These are phyloP conservation scores for Limnephilus lunatus DNA, from an alignment of 2,888 invertebrate species.

Conservation along the genomic window DNA sequence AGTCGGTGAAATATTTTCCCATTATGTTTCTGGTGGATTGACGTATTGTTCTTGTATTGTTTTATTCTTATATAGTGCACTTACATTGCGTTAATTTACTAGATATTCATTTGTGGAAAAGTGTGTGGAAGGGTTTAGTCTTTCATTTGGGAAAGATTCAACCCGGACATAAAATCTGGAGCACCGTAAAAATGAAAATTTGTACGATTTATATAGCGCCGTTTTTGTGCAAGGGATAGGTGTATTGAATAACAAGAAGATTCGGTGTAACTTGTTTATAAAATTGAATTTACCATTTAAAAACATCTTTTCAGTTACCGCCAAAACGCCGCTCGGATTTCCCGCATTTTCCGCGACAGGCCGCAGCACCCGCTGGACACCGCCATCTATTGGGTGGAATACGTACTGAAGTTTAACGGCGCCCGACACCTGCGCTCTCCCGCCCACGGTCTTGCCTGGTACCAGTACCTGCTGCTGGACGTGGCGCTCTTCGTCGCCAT, in stretches of 20 bases:
- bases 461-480: slow-evolving; percentile 75
- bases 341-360: slow-evolving; percentile 77
- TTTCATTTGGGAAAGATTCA: no score
- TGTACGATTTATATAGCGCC: no score
- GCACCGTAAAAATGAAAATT: no score
- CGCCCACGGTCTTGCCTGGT: slow-evolving; percentile 73
- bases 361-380: slow-evolving; percentile 79
- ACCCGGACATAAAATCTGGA: no score
- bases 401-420: slow-evolving; percentile 79
- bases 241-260: background rate
- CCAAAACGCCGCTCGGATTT: slow-evolving; percentile 73
- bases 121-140: no score
- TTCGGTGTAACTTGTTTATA: background rate
- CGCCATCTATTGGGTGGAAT: slow-evolving; percentile 82
- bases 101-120: no score
- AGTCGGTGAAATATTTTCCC: no score
- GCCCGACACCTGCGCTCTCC: slow-evolving; percentile 76
- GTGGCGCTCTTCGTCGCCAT: slow-evolving; percentile 67
- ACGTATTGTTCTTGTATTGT: no score
- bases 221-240: no score
- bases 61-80: no score
- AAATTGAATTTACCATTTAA: background rate
- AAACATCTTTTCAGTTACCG: slow-evolving; percentile 49
- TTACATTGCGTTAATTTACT: no score
- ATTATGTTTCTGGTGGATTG: no score